Conservation (phyloP, 2,797 vertebrate species). For the Pempheris klunzingeri region DNA sequence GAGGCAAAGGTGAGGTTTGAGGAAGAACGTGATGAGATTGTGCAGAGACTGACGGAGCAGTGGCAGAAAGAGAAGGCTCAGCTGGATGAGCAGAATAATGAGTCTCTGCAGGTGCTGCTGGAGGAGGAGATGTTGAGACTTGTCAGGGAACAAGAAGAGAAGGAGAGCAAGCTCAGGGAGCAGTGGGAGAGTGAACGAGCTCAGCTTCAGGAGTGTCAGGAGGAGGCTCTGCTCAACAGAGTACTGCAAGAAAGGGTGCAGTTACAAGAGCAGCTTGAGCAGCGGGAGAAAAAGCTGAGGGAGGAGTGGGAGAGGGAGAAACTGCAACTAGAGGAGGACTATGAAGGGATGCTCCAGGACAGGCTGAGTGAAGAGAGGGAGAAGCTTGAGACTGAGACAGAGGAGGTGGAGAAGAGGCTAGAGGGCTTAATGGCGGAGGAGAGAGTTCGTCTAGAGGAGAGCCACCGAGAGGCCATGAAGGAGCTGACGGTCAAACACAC, state of each 20-base stretch:
- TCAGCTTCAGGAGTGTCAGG: conserved; percentile 59
- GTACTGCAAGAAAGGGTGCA: conserved; percentile 52
- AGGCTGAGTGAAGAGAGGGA: conserved; percentile 72
- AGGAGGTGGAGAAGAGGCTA: conserved; percentile 68
- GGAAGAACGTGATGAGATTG: conserved; percentile 63
- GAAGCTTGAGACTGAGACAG: conserved; percentile 55
- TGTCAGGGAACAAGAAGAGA: conserved; percentile 79
- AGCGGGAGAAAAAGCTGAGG: conserved; percentile 66
- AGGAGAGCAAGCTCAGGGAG: conserved; percentile 68
- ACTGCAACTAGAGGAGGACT: conserved; percentile 78
- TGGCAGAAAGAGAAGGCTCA: conserved; percentile 77
- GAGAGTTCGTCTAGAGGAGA: conserved; percentile 67
- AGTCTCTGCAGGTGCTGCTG: conserved; percentile 75
- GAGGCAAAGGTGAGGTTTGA: conserved; percentile 67
- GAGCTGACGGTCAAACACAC: conserved; percentile 80
- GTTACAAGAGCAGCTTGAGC: conserved; percentile 65
- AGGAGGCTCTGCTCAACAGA: conserved; percentile 48
- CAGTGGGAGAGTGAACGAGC: conserved; percentile 66
- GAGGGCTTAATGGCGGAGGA: conserved; percentile 69
- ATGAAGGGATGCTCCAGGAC: conserved; percentile 75
- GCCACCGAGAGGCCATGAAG: conserved; percentile 73
- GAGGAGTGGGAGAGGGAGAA: conserved; percentile 75
- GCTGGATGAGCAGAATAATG: conserved; percentile 77
- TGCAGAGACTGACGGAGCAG: conserved; percentile 68
- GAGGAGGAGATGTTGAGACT: conserved; percentile 81